These are phyloP conservation scores for Bradypodion pumilum DNA, from an alignment of 2,797 vertebrate species.

Conservation along the genomic window DNA sequence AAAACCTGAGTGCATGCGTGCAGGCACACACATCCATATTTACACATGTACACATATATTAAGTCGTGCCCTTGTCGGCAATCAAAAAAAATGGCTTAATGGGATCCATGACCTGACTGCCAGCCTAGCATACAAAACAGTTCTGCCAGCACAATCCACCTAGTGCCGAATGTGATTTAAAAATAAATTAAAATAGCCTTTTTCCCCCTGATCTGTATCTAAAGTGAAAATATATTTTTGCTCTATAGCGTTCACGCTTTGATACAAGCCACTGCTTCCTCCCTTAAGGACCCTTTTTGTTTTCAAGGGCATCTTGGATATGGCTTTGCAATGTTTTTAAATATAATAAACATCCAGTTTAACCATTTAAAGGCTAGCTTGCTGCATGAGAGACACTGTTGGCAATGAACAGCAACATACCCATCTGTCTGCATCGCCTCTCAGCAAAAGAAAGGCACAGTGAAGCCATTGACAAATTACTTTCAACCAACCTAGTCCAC, in stretches of 20 bases:
- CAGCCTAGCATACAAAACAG: not conserved
- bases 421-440: too few species aligned
- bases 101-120: not conserved
- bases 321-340: not conserved
- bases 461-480: too few species aligned
- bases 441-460: too few species aligned
- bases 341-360: not conserved
- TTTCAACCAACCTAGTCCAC: too few species aligned
- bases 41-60: not conserved
- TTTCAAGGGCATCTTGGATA: not conserved
- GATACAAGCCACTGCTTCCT: not conserved
- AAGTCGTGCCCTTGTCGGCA: not conserved
- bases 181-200: conserved; percentile 18
- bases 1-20: not conserved
- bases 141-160: not conserved
- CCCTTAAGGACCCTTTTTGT: not conserved
- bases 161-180: not conserved
- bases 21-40: not conserved
- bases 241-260: not conserved
- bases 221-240: not conserved
- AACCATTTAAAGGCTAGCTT: not conserved
- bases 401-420: not conserved
- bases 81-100: not conserved
- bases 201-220: conserved; percentile 4
- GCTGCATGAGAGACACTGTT: not conserved